These are phyloP conservation scores for Drosophila mimetica DNA, from an alignment of 2,888 invertebrate species.

Conservation along the genomic window DNA sequence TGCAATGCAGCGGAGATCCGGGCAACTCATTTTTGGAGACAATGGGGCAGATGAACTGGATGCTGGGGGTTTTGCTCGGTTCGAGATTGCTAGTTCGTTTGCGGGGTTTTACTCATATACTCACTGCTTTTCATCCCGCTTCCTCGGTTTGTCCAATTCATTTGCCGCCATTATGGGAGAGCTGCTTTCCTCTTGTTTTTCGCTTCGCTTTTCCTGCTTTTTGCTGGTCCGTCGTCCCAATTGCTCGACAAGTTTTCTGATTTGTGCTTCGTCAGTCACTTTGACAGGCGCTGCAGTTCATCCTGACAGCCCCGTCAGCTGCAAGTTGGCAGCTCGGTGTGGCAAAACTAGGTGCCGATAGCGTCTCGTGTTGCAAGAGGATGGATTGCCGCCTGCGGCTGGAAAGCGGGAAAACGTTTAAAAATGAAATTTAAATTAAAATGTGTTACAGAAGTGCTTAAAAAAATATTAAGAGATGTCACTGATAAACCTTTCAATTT, in stretches of 20 bases:
- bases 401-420: neutral
- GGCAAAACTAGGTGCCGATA: constrained; percentile 5
- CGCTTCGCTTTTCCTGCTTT: neutral
- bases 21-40: constrained; percentile 46
- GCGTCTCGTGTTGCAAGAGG: neutral
- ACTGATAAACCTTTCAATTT: too few species aligned
- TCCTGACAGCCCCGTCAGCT: constrained; percentile 1
- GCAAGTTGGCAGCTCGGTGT: constrained; percentile 5
- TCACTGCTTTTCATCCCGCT: constrained; percentile 21
- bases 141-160: constrained; percentile 5
- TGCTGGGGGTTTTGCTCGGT: constrained; percentile 25
- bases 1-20: constrained; percentile 28
- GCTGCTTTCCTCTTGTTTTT: constrained; percentile 1
- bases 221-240: constrained; percentile 6
- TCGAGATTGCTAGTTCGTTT: neutral
- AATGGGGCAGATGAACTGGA: constrained; percentile 31
- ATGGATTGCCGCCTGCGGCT: neutral
- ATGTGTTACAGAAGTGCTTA: neutral
- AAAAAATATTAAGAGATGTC: too few species aligned
- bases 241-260: constrained; percentile 26
- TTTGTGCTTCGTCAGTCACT: constrained; percentile 29
- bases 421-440: neutral
- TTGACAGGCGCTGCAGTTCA: constrained; percentile 17
- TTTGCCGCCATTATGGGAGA: constrained; percentile 26
- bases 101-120: constrained; percentile 7